These are phyloP conservation scores for Frieseomelitta varia DNA, from an alignment of 1,140 invertebrate species.

Conservation along the genomic window DNA sequence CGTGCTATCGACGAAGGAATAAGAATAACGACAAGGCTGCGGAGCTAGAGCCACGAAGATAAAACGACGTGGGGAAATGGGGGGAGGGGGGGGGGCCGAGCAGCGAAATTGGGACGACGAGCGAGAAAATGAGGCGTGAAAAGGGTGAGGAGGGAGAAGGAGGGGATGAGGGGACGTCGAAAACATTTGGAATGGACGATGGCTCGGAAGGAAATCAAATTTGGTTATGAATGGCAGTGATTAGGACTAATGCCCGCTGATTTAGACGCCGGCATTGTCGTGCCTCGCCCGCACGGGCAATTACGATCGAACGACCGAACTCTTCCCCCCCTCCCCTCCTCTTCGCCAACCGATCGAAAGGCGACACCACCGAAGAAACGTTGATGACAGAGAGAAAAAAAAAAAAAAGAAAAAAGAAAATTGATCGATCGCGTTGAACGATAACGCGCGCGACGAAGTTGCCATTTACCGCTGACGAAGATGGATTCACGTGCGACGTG, in stretches of 20 bases:
- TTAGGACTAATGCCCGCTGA: constrained; percentile 66
- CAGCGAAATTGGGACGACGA: constrained; percentile 5
- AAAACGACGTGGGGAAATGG: not conserved
- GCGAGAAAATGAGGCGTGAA: constrained; percentile 48
- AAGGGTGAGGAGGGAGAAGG: not conserved
- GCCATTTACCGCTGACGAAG: not conserved
- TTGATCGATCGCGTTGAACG: not conserved
- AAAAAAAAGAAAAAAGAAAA: not conserved
- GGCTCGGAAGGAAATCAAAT: constrained; percentile 63
- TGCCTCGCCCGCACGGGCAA: constrained; percentile 37
- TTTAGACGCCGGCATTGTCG: constrained; percentile 58
- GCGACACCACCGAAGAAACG: not conserved
- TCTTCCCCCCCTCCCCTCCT: not conserved
- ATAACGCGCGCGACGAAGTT: not conserved
- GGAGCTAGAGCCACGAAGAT: constrained; percentile 6
- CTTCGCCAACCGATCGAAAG: constrained; percentile 24
- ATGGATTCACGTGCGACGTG: not conserved
- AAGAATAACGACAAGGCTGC: constrained; percentile 20
- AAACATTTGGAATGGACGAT: constrained; percentile 63
- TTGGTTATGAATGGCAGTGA: constrained; percentile 71
- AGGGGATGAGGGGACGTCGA: constrained; percentile 7
- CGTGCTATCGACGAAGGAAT: constrained; percentile 6
- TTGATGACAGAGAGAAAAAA: not conserved
- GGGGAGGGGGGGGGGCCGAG: not conserved
- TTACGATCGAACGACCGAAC: constrained; percentile 48